Conservation (phyloP, 2,888 invertebrate species). For the Chrysotoxum bicinctum region DNA sequence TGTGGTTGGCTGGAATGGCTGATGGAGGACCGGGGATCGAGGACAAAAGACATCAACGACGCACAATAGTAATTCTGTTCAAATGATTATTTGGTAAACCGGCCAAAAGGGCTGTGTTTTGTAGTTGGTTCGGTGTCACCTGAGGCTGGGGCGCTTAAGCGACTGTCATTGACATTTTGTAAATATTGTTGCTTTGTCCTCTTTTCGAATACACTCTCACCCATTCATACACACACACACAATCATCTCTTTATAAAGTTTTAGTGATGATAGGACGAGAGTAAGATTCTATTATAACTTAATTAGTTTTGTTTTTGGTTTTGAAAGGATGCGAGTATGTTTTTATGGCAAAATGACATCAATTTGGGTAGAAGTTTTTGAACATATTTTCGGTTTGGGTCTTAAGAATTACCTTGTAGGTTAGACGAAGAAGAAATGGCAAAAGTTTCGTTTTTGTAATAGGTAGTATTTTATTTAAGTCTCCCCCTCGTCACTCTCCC, state of each 20-base stretch:
- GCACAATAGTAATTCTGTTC: conserved; percentile 60
- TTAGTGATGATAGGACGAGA: conserved; percentile 24
- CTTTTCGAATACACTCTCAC: not conserved
- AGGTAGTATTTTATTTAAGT: not conserved
- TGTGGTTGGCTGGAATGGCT: conserved; percentile 47
- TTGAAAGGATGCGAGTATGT: conserved; percentile 23
- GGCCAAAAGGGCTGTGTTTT: conserved; percentile 12
- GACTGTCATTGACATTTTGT: conserved; percentile 34
- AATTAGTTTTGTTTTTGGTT: conserved; percentile 54
- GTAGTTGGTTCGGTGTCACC: not conserved
- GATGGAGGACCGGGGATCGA: not conserved
- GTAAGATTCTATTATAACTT: conserved; percentile 54
- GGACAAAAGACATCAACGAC: conserved; percentile 16
- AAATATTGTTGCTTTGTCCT: not conserved
- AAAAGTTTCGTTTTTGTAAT: conserved; percentile 22
- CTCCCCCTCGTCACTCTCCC: too few species aligned
- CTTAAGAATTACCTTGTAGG: not conserved
- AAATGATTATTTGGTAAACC: conserved; percentile 63
- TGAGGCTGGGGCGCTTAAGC: conserved; percentile 4
- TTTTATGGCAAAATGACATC: conserved; percentile 40
- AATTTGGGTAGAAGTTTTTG: conserved; percentile 31
- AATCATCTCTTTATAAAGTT: not conserved
- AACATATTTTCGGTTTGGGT: conserved; percentile 18
- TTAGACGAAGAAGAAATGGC: conserved; percentile 6
- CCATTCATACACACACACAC: not conserved